phyloP scores from a whole-genome alignment of 2,797 vertebrate genomes.

The Myotis planiceps region DNA sequence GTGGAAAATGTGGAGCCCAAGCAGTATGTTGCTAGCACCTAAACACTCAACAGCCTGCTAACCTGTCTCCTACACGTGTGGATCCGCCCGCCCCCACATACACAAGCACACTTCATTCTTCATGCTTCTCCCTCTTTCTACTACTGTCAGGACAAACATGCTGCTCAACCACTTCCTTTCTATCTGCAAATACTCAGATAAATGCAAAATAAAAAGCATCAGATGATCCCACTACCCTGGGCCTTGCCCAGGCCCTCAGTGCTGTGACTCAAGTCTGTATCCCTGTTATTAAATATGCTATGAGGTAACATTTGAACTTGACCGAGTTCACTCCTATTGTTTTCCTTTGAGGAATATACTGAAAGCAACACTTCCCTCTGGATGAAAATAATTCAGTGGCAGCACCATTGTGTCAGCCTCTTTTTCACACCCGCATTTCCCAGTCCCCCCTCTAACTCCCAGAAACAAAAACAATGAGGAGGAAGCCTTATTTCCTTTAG shows the following conservation, averaged over 20 bases:
- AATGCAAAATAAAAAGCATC: background rate
- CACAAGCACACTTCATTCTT: too few relatives aligned
- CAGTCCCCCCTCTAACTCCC: constrained; percentile 63
- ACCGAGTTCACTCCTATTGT: background rate
- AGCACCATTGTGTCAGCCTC: constrained; percentile 20
- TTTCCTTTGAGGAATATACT: constrained; percentile 54
- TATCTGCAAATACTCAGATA: background rate
- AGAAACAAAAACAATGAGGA: constrained; percentile 71
- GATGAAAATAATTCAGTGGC: constrained; percentile 48
- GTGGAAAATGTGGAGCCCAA: background rate
- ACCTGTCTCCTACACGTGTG: background rate
- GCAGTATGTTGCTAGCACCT: background rate
- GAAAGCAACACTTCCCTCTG: constrained; percentile 63
- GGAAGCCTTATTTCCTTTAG: constrained; percentile 70
- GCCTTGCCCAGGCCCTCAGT: background rate
- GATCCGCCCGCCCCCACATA: accelerated
- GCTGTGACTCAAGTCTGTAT: background rate
- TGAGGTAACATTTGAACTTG: background rate
- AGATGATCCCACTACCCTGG: background rate
- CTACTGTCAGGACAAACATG: background rate
- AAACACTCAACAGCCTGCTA: background rate
- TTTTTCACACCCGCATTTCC: constrained; percentile 17
- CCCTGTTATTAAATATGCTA: background rate
- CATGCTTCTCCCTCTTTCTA: background rate
- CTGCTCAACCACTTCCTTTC: background rate